A percentile compares a stretch with the other conserved stretches of the same genome.
phyloP scores from a whole-genome alignment of 2,113 vertebrate species.

The Ptilonorhynchus violaceus region DNA sequence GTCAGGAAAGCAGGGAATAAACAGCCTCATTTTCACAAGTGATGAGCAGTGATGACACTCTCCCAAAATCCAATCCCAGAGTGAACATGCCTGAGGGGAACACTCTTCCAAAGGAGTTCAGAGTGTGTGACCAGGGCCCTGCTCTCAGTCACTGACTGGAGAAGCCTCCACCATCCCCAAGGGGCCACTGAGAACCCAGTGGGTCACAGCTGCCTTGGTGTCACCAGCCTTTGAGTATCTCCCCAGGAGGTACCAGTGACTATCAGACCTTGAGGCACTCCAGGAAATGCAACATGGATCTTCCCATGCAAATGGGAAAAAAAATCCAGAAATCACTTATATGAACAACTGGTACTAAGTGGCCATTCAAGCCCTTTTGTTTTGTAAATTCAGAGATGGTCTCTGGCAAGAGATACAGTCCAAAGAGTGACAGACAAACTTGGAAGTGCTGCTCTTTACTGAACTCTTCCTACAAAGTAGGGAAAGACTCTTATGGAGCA shows the following conservation, averaged over 20 bases:
- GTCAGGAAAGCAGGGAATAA: not conserved
- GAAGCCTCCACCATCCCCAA: not conserved
- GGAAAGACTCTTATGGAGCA: not conserved
- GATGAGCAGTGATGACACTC: not conserved
- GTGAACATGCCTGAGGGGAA: not conserved
- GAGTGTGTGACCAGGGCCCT: not conserved
- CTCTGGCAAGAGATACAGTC: not conserved
- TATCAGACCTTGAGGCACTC: not conserved
- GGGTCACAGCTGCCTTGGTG: not conserved
- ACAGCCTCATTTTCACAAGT: not conserved
- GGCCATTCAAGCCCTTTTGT: not conserved
- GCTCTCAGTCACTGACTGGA: not conserved
- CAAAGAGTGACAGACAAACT: not conserved
- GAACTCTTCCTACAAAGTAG: not conserved
- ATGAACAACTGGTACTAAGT: not conserved
- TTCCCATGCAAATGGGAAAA: not conserved
- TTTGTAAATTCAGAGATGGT: not conserved
- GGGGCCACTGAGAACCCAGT: not conserved
- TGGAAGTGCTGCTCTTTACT: not conserved
- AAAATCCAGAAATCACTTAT: not conserved
- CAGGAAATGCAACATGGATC: not conserved
- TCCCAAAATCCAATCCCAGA: not conserved
- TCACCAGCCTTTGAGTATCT: not conserved
- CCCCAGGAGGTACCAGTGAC: not conserved
- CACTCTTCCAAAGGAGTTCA: not conserved